phyloP scores from a whole-genome alignment of 92 coral and sea anemone genomes.

The Hydrozoanthus gracilis region DNA sequence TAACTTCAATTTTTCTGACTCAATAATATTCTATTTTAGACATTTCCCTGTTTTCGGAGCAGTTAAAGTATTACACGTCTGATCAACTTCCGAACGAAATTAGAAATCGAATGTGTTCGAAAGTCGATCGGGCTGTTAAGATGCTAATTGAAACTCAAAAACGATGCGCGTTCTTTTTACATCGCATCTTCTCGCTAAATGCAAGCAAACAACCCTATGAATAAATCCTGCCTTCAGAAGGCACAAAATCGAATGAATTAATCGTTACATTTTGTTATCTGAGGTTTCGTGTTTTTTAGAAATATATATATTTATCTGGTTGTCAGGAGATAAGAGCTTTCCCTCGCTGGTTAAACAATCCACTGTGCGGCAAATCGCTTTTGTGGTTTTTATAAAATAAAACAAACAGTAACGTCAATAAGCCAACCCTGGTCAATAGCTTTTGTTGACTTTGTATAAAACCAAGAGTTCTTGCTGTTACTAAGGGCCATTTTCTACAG shows the following conservation, averaged over 20 bases:
- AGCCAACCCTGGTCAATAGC: slow-evolving; percentile 21
- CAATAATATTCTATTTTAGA: not conserved
- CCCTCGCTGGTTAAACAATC: not conserved
- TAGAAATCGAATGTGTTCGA: not conserved
- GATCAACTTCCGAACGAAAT: not conserved
- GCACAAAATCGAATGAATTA: not conserved
- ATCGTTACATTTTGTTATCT: not conserved
- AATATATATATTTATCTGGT: slow-evolving; percentile 8
- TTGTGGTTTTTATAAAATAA: slow-evolving; percentile 14
- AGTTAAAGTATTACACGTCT: not conserved
- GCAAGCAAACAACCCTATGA: not conserved
- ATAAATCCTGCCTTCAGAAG: not conserved
- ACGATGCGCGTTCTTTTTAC: not conserved
- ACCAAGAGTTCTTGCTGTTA: slow-evolving; percentile 17
- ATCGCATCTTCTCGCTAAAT: not conserved
- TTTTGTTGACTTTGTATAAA: slow-evolving; percentile 1
- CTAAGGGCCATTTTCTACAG: not conserved
- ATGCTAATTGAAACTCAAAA: slow-evolving; percentile 19
- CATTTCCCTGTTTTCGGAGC: not conserved
- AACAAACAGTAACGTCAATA: slow-evolving; percentile 29
- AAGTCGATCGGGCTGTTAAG: not conserved
- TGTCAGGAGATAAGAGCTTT: not conserved
- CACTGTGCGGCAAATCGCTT: slow-evolving; percentile 15
- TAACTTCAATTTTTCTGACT: not conserved
- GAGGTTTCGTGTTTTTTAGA: not conserved